Evolutionary conservation across 2,888 invertebrate genomes (phyloP).

Genomic region (Nysson spinosus): DNA sequence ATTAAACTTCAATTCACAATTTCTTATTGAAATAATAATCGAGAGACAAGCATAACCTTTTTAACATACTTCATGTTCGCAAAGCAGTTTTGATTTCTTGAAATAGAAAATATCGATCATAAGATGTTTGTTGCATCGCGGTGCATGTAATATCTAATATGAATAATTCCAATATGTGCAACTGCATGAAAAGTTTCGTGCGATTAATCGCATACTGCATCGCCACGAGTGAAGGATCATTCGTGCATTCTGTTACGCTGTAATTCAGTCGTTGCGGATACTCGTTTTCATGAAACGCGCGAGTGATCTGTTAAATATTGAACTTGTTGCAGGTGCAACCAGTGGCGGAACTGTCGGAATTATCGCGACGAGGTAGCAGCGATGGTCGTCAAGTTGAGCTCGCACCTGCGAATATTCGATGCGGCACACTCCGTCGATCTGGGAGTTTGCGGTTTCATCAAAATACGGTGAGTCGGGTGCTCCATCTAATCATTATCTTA

Average conservation of each 20-base stretch:
- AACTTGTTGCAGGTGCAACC: conserved; percentile 87
- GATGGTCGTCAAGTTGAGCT: conserved; percentile 85
- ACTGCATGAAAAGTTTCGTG: too few species aligned
- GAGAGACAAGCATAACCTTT: too few species aligned
- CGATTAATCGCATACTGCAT: too few species aligned
- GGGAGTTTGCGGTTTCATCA: conserved; percentile 88
- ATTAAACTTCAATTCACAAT: too few species aligned
- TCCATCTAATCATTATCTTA: background rate
- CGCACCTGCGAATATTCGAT: conserved; percentile 82
- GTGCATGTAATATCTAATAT: too few species aligned
- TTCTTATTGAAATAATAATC: too few species aligned
- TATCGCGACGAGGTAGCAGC: conserved; percentile 87
- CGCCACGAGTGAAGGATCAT: background rate
- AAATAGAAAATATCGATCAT: too few species aligned
- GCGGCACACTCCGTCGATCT: conserved; percentile 90
- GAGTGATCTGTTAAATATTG: conserved; percentile 1
- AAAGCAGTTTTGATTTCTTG: too few species aligned
- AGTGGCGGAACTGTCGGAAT: conserved; percentile 93
- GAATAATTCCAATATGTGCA: too few species aligned
- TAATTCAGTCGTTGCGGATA: background rate
- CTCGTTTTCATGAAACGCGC: background rate
- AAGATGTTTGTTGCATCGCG: too few species aligned
- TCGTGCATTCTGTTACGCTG: background rate
- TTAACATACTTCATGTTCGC: too few species aligned
- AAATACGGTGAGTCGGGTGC: conserved; percentile 79